Evolutionary conservation across 2,113 vertebrate genomes (phyloP).

Genomic region (Potamarius usumacintae): DNA sequence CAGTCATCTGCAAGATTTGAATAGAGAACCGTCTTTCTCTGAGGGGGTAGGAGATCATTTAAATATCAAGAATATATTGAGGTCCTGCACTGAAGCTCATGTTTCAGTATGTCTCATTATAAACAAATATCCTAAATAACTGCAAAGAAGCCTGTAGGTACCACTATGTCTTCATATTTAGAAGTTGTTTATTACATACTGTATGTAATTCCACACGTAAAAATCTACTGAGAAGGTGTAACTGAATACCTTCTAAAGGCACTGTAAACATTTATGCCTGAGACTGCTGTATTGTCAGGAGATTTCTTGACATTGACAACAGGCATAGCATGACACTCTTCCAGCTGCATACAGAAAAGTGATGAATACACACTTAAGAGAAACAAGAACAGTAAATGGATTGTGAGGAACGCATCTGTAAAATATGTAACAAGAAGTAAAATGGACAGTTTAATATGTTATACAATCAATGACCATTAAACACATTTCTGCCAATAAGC

Average conservation of each 20-base stretch:
- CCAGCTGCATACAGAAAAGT: background rate
- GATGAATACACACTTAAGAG: background rate
- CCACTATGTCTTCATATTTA: background rate
- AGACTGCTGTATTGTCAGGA: background rate
- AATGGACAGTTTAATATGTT: no score
- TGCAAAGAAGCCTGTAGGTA: background rate
- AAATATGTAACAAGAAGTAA: background rate
- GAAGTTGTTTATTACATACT: background rate
- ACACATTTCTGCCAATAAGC: no score
- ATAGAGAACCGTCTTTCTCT: no score
- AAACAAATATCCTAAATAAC: background rate
- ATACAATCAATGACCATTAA: no score
- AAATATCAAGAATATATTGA: slow-evolving; percentile 1
- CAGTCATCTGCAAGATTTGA: background rate
- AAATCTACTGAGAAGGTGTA: background rate
- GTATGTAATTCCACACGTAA: background rate
- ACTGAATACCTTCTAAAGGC: background rate
- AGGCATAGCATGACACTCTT: background rate
- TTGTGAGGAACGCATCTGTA: background rate
- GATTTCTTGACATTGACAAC: background rate
- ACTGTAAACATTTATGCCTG: background rate
- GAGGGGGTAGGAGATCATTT: background rate
- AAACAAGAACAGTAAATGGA: background rate
- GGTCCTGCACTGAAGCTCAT: background rate
- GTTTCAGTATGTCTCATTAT: background rate